Percentiles rank a stretch among this genome's conserved stretches.
Conservation (phyloP, 2,888 invertebrate species). For the Cacoxenus indagator region DNA sequence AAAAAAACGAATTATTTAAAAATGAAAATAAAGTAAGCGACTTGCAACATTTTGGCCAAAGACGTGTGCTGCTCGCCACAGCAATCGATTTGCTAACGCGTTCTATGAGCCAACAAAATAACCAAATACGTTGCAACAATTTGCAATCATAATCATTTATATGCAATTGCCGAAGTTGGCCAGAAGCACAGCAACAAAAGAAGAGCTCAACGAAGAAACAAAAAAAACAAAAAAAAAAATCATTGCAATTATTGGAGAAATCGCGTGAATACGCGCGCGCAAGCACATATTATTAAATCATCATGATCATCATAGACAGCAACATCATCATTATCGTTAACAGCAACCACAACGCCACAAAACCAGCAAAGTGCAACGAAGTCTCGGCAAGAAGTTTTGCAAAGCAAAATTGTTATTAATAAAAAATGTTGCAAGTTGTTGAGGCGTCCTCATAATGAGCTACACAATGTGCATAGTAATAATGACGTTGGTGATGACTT, state of each 20-base stretch:
- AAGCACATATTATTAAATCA: neutral
- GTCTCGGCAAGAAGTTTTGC: neutral
- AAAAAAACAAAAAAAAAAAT: no score
- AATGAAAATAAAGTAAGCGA: neutral
- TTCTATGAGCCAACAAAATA: constrained; percentile 8
- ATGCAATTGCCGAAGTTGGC: neutral
- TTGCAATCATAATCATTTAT: neutral
- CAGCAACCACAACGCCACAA: neutral
- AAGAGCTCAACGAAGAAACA: neutral
- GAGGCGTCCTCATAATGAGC: neutral
- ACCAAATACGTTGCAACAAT: neutral
- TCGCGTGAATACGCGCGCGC: no score
- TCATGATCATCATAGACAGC: no score
- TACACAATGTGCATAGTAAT: neutral
- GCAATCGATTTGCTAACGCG: neutral
- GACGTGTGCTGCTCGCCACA: neutral
- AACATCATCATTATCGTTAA: neutral
- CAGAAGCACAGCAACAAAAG: neutral
- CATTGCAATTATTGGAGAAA: no score
- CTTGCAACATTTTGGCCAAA: neutral
- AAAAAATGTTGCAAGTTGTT: neutral
- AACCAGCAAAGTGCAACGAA: neutral
- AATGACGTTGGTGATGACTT: neutral
- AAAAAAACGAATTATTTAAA: no score
- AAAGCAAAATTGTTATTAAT: neutral